A percentile compares a stretch with the other conserved stretches of the same genome.
Conservation (phyloP, 2,113 vertebrate species). For the Saccopteryx bilineata region DNA sequence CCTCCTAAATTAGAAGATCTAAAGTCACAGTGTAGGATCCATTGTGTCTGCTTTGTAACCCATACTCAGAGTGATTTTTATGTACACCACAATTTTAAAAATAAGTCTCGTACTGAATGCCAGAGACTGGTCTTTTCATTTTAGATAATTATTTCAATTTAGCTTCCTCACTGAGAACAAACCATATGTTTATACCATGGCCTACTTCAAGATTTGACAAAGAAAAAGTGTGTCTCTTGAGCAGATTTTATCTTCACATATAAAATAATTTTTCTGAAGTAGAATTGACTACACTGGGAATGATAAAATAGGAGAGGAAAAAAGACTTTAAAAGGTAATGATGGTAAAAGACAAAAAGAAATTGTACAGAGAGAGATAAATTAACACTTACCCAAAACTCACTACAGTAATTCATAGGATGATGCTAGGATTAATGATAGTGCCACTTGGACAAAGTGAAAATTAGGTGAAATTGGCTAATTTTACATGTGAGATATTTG, state of each 20-base stretch:
- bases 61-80: neutral
- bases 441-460: neutral
- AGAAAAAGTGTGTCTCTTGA: neutral
- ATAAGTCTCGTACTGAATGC: slow-evolving; percentile 43
- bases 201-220: slow-evolving; percentile 49
- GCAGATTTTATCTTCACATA: neutral
- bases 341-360: neutral
- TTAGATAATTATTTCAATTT: slow-evolving; percentile 48
- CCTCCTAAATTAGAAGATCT: neutral
- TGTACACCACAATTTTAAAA: neutral
- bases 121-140: slow-evolving; percentile 61
- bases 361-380: neutral
- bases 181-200: neutral
- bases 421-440: neutral
- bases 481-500: neutral
- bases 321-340: slow-evolving; percentile 2
- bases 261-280: neutral
- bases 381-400: neutral
- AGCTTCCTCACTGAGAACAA: slow-evolving; percentile 35
- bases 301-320: neutral
- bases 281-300: neutral
- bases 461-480: slow-evolving; percentile 7
- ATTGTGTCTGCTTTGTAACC: neutral
- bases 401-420: neutral
- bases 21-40: neutral